A percentile compares a stretch with the other conserved stretches of the same genome.
Conservation (phyloP, 2,797 vertebrate species). For the Pelochelys cantorii region DNA sequence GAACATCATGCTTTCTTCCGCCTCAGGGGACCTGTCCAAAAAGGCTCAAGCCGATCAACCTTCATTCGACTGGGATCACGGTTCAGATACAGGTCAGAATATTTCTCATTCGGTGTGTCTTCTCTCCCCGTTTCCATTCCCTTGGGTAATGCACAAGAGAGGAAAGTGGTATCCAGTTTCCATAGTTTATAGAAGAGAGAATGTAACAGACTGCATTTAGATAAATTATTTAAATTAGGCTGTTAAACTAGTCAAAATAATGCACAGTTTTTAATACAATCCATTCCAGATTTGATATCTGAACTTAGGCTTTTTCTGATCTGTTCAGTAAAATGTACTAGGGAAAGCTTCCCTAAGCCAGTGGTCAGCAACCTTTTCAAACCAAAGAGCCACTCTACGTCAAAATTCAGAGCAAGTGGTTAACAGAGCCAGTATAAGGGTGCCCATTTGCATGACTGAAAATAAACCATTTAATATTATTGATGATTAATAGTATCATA, state of each 20-base stretch:
- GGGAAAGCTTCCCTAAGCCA: neutral
- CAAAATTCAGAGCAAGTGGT: too few species aligned
- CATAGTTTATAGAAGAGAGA: fast-evolving
- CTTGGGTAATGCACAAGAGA: neutral
- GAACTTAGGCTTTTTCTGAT: neutral
- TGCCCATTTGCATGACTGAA: too few species aligned
- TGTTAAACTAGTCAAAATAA: neutral
- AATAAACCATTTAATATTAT: too few species aligned
- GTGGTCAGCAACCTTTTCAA: too few species aligned
- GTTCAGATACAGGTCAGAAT: slow-evolving; percentile 94
- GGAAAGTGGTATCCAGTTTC: neutral
- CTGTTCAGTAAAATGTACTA: neutral
- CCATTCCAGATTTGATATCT: neutral
- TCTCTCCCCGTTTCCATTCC: neutral
- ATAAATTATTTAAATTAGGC: neutral
- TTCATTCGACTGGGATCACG: slow-evolving; percentile 98
- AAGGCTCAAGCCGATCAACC: slow-evolving; percentile 87
- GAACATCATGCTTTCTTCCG: slow-evolving; percentile 99
- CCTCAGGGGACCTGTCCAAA: slow-evolving; percentile 95
- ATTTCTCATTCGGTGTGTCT: fast-evolving
- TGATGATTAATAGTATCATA: too few species aligned
- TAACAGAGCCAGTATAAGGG: too few species aligned
- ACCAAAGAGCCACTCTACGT: too few species aligned
- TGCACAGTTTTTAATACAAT: neutral
- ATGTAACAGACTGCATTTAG: neutral